Evolutionary conservation across 2,888 invertebrate species (phyloP), one percentile per base, ranked within the genome.

Genomic region (Brachypalpus laphriformis): DNA sequence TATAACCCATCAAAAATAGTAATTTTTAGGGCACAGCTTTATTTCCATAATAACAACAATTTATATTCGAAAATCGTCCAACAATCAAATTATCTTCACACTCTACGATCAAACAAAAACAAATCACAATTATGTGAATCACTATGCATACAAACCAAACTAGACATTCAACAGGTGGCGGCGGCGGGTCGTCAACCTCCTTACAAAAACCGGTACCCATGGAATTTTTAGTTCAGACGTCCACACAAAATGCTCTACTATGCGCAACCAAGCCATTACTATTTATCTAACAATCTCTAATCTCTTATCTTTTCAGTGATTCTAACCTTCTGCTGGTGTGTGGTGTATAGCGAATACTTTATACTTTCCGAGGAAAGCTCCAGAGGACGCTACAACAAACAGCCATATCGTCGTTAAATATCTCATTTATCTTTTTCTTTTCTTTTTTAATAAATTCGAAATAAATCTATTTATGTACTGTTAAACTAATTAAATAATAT

Each of bases 321-420:
- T 34, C 95, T 95, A 91, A 93, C 95, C 70, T 97, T 96, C 92
- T 94, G 96, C 90, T 97, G 97, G 97, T 93, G 94, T 88, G 96
- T 97, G 65, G 96, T 96, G 63, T 97, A 95, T 93, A 97, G 96
- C 89, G 96, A 96, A 91, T 97, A 96, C 91, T 93, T 95, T 87
- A 93, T 96, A 45, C 93, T 93, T 87, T 94, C 95, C 87, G 96
- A 96, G 88, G 94, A 95, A 78, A 95, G 94, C 88, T 94, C 95
- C 88, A 92, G 95, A 80, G 96, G 96, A 51, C 93, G 95, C n/a
- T 96, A 96, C 92, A 93, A 94, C 87, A 95, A 95, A 89, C 95
- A 95, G 82, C 95, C 96, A 0, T 96, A 96, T 89, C 90, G 92
- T 81, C 91, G 92, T 87, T 92, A 89, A 89, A 54, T 9, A 14